Conservation (phyloP, 2,888 invertebrate genomes). For the Gastracanthus pulcherrimus region DNA sequence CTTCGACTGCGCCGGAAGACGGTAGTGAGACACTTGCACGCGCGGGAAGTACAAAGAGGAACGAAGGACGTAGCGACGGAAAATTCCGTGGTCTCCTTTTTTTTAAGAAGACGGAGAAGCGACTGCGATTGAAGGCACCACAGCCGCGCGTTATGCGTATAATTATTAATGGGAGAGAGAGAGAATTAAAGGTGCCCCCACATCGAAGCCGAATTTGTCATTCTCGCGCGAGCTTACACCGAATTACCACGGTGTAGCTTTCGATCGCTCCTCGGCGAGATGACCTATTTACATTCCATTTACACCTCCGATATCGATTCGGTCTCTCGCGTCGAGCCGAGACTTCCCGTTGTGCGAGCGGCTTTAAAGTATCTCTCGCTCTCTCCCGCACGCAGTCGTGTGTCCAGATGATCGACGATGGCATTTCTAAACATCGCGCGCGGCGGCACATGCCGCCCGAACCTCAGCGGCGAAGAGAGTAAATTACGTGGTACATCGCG, state of each 20-base stretch:
- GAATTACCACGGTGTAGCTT: too few relatives aligned
- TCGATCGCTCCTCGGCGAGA: neutral
- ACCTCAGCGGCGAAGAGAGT: too few relatives aligned
- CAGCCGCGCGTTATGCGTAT: neutral
- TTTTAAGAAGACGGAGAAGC: too few relatives aligned
- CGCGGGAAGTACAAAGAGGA: too few relatives aligned
- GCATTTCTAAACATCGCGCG: neutral
- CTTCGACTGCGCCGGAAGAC: too few relatives aligned
- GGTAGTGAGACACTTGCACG: too few relatives aligned
- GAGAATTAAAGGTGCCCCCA: neutral
- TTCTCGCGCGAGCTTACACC: too few relatives aligned
- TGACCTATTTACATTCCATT: slow-evolving; percentile 3
- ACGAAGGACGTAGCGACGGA: too few relatives aligned
- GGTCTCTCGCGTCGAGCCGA: neutral
- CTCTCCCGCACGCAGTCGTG: neutral
- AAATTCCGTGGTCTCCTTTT: too few relatives aligned
- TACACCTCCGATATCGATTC: neutral
- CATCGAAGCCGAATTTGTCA: neutral
- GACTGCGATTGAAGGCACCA: neutral
- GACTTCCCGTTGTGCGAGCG: neutral
- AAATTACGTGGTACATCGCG: too few relatives aligned
- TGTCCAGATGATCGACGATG: slow-evolving; percentile 1
- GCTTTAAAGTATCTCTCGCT: neutral
- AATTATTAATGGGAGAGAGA: neutral
- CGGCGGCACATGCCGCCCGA: too few relatives aligned